These are phyloP conservation scores for Chelonia mydas DNA, from an alignment of 2,797 vertebrate genomes.

Conservation along the genomic window DNA sequence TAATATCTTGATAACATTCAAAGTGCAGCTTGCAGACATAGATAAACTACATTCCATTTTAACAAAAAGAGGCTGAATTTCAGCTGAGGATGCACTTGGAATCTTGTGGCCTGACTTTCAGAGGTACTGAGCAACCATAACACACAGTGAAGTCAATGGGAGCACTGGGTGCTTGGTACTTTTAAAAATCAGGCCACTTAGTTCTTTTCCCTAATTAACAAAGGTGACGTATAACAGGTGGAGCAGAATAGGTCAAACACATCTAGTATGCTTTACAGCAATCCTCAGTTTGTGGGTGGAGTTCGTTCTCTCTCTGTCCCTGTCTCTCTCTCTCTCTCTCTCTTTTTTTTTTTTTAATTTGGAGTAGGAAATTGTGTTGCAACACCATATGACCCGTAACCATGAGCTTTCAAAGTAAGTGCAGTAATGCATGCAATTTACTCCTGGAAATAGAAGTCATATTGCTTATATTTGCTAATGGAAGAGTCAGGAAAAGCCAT, in stretches of 20 bases:
- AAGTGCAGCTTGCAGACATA: not conserved
- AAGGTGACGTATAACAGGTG: accelerated
- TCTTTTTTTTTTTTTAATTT: not conserved
- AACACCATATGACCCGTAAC: not conserved
- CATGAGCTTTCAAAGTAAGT: not conserved
- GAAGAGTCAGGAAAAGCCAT: not conserved
- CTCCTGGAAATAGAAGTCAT: not conserved
- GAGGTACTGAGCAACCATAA: not conserved
- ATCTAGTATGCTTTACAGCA: accelerated
- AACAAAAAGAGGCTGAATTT: not conserved
- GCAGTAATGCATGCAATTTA: not conserved
- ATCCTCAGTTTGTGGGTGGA: not conserved
- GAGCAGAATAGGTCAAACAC: accelerated
- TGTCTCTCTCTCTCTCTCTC: too few relatives aligned
- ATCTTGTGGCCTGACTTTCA: not conserved
- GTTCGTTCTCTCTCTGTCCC: not conserved
- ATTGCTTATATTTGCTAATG: not conserved
- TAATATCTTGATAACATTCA: not conserved
- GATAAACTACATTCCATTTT: not conserved
- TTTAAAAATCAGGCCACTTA: not conserved
- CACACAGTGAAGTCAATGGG: not conserved
- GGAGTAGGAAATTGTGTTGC: not conserved
- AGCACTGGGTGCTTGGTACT: not conserved
- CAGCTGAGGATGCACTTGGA: not conserved
- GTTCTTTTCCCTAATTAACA: not conserved